These are phyloP conservation scores for Galaxias olidus DNA, from an alignment of 2,797 vertebrate genomes.

Conservation along the genomic window DNA sequence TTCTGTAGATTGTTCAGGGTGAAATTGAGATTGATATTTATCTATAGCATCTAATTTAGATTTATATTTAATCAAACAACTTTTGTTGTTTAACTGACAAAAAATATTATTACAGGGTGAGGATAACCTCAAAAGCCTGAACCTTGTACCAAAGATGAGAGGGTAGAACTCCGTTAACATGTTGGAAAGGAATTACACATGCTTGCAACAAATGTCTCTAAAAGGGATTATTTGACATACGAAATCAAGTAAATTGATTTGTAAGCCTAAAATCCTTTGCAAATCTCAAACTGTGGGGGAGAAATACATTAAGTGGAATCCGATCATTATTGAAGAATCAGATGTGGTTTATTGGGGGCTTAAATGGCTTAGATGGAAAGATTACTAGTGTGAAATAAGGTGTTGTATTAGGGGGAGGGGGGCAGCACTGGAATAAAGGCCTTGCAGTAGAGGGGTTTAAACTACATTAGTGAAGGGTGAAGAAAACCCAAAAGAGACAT, in stretches of 20 bases:
- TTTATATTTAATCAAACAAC: too few relatives aligned
- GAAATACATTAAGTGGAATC: constrained; percentile 66
- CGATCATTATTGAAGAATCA: constrained; percentile 65
- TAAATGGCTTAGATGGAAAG: constrained; percentile 61
- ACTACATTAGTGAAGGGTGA: constrained; percentile 37
- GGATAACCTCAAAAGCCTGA: neutral
- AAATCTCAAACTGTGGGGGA: constrained; percentile 63
- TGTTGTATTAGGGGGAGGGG: constrained; percentile 34
- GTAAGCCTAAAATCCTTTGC: constrained; percentile 65
- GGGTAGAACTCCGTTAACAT: constrained; percentile 22
- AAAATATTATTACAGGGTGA: neutral
- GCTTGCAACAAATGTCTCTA: constrained; percentile 33
- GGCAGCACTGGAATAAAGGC: constrained; percentile 15
- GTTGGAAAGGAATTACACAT: constrained; percentile 32
- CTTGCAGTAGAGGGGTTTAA: neutral
- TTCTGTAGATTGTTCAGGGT: too few relatives aligned
- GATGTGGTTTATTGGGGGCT: constrained; percentile 62
- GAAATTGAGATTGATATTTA: too few relatives aligned
- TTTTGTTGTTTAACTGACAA: constrained; percentile 27
- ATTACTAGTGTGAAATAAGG: constrained; percentile 59
- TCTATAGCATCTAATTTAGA: too few relatives aligned
- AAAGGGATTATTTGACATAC: constrained; percentile 65
- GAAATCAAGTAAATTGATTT: constrained; percentile 71
- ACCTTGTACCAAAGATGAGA: constrained; percentile 9
- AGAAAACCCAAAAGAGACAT: constrained; percentile 52